Base-by-base conservation (phyloP, 2,113 vertebrate genomes). In the Pangasianodon gigas region DNA sequence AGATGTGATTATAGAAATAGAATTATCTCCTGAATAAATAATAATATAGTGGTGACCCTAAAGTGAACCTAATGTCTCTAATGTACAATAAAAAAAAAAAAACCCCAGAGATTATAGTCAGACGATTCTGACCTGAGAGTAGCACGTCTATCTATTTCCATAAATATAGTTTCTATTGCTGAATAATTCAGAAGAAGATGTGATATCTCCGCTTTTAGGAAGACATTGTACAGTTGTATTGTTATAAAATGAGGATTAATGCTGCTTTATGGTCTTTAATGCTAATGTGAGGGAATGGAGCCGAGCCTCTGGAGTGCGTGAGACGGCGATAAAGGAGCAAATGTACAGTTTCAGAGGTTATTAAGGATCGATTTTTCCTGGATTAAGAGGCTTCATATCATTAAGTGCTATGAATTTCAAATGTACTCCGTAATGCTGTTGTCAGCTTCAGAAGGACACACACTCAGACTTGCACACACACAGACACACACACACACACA, bases 351-450 rank as follows among this genome's bases (percentile, higher is more conserved):
- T 84, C 10, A 84, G 44, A 84, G 82, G 82, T 84, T 60, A 84
- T 84, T 84, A 84, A 41, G 56, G 82, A 84, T 84, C 19, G 82
- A 84, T 84, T 84, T 37, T 83, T 24, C 32, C 54, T 84, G 82
- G 82, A 84, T 84, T 60, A 60, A 84, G 82, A 60, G 82, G 32
- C 82, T 60, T 84, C 56, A 84, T 60, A 26, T 84, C 82, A 60
- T 84, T 84, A 84, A 84, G 82, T 60, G 56, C 82, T 84, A 44
- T 84, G 82, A 84, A 84, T 84, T 60, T 60, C 4, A 60, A 60
- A 84, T 84, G 82, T 44, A 44, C 32, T 41, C 56, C 11, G 21
- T 60, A 60, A 60, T 84, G 82, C 56, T 84, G 54, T 44, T 60
- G 56, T 84, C 54, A 60, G 82, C 32, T 84, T 60, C 21, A 81